Base-by-base conservation (phyloP, 2,797 vertebrate genomes). In the Bufotes viridis region DNA sequence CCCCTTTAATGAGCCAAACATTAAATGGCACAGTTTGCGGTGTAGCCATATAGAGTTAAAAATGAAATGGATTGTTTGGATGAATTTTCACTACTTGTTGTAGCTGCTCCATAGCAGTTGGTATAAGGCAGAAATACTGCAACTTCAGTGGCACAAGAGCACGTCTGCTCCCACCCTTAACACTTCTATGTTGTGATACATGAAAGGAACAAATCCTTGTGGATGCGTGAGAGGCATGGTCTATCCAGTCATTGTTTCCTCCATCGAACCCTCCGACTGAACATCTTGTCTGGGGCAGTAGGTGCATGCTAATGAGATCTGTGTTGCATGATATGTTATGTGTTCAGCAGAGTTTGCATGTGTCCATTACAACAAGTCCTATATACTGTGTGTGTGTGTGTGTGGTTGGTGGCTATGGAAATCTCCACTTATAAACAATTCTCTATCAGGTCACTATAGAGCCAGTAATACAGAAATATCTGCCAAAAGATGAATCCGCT, bases 181-280 rank as follows among this genome's bases (percentile, higher is more conserved):
- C 5, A 78, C 22, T 76, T 78, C 74, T 78, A 55, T 22, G 24
- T 14, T 24, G 42, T 15, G 42, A n/a, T 78, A 55, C 18, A 24
- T 34, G 24, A 79, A 72, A 55, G 53, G 18, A 34, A 11, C 20
- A 26, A 58, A 82, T 57, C 26, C 29, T 70, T 60, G 55, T 78
- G 86, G 79, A 29, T 82, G 63, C 15, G 8, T 75, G 18, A 78
- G 81, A 53, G 80, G 53, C 55, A 57, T 57, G 34, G 42, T n/a
- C 86, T 78, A 20, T 51, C 42, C 34, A 81, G 80, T 53, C 22
- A 51, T 67, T 51, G 70, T 78, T 82, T 82, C 26, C 72, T 82
- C n/a, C 24, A 6, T 17, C 60, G 2, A 20, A 13, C 22, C 61
- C 58, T 22, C 42, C n/a, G 58, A 13, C 22, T 34, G 24, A 2